A percentile compares a stretch with the other conserved stretches of the same genome.
Evolutionary conservation across 2,113 vertebrate genomes (phyloP).

Genomic region (Saiga tatarica): DNA sequence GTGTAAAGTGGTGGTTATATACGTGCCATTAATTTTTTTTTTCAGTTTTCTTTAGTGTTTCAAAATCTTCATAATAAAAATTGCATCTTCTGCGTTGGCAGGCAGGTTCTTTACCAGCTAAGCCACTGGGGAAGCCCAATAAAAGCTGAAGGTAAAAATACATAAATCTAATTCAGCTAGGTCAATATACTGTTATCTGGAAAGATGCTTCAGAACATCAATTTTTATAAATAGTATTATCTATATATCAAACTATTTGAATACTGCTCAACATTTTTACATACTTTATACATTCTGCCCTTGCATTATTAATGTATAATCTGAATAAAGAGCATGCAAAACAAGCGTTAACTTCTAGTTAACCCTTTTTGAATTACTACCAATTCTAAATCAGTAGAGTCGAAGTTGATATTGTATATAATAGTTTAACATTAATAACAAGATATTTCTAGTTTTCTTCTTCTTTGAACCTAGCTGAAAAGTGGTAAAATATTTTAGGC

Average conservation of each 20-base stretch:
- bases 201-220: background rate
- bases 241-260: background rate
- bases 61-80: background rate
- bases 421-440: background rate
- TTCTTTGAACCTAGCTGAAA: background rate
- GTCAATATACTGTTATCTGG: background rate
- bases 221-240: background rate
- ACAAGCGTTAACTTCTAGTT: background rate
- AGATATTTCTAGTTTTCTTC: background rate
- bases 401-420: background rate
- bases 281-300: background rate
- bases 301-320: background rate
- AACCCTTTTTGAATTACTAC: background rate
- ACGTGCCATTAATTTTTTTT: background rate
- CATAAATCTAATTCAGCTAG: background rate
- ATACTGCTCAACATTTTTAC: background rate
- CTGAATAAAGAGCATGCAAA: background rate
- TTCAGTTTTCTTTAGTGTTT: background rate
- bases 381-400: background rate
- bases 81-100: background rate
- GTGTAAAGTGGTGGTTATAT: background rate
- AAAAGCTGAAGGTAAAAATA: background rate
- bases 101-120: background rate
- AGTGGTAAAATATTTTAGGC: background rate
- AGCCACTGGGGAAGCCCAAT: background rate